Percentiles rank a stretch among this genome's conserved stretches.
Evolutionary conservation across 2,888 invertebrate genomes (phyloP).

Genomic region (Acleris emargana): DNA sequence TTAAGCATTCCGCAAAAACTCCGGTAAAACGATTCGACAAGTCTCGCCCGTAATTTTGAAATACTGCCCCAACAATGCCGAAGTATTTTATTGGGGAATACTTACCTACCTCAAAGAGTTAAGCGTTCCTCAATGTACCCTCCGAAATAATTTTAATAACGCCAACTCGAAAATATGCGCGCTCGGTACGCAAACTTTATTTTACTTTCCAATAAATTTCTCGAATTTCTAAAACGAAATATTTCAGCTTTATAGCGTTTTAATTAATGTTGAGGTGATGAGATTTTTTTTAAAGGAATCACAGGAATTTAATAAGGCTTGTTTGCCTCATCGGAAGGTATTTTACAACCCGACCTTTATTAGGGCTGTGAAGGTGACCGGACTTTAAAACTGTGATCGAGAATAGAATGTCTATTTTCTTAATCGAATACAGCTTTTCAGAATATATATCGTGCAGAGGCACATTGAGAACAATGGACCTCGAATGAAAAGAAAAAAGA

Average conservation of each 20-base stretch:
- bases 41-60: not conserved
- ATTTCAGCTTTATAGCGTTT: conserved; percentile 40
- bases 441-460: too few species aligned
- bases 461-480: too few species aligned
- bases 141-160: conserved; percentile 47
- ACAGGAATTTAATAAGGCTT: conserved; percentile 38
- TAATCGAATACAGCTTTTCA: too few species aligned
- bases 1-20: not conserved
- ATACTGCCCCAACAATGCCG: conserved; percentile 16
- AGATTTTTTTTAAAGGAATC: conserved; percentile 39
- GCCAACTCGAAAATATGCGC: conserved; percentile 44
- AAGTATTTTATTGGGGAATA: conserved; percentile 22
- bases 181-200: conserved; percentile 40
- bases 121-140: conserved; percentile 38
- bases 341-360: not conserved
- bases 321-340: conserved; percentile 4
- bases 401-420: too few species aligned
- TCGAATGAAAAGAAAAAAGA: too few species aligned
- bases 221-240: conserved; percentile 42
- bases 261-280: conserved; percentile 40
- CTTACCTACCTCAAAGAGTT: conserved; percentile 40
- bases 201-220: conserved; percentile 42
- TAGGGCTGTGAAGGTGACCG: not conserved
- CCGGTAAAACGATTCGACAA: not conserved
- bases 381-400: not conserved